phyloP scores from a whole-genome alignment of 2,113 vertebrate species.

The Erinaceus europaeus region DNA sequence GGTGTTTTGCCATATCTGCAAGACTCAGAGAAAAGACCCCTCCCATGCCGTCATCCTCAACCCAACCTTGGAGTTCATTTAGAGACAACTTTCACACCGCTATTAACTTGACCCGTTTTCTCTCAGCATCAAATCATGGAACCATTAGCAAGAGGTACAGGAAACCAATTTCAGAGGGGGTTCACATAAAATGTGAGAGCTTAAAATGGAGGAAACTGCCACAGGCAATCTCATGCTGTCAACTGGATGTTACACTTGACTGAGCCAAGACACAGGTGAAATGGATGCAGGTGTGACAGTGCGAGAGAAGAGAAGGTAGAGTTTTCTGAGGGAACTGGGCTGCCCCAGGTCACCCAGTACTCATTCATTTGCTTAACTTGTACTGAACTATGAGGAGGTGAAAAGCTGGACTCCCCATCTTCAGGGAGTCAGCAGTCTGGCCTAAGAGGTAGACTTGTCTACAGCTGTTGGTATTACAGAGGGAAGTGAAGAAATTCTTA shows the following conservation, averaged over 20 bases:
- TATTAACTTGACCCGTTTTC: slow-evolving; percentile 22
- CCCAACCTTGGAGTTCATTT: neutral
- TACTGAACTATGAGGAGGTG: neutral
- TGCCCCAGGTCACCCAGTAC: neutral
- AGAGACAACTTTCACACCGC: neutral
- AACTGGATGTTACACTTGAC: slow-evolving; percentile 76
- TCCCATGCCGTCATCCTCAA: neutral
- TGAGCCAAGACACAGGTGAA: slow-evolving; percentile 71
- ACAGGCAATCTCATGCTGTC: slow-evolving; percentile 73
- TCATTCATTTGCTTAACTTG: neutral
- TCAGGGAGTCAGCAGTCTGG: neutral
- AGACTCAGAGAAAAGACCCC: neutral
- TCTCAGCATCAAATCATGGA: slow-evolving; percentile 49
- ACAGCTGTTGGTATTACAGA: neutral
- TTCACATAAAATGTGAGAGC: slow-evolving; percentile 78
- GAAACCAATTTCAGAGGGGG: slow-evolving; percentile 75
- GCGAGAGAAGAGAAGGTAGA: neutral
- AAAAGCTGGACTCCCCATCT: neutral
- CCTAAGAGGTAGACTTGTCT: neutral
- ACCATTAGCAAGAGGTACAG: slow-evolving; percentile 74
- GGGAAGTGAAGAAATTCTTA: neutral
- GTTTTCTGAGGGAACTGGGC: neutral
- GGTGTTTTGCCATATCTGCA: neutral
- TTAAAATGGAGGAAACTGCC: slow-evolving; percentile 81
- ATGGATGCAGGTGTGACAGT: neutral